Percentiles rank a stretch among this genome's conserved stretches.
Evolutionary conservation across 2,888 invertebrate genomes (phyloP).

Genomic region (Lasioglossum pauxillum): DNA sequence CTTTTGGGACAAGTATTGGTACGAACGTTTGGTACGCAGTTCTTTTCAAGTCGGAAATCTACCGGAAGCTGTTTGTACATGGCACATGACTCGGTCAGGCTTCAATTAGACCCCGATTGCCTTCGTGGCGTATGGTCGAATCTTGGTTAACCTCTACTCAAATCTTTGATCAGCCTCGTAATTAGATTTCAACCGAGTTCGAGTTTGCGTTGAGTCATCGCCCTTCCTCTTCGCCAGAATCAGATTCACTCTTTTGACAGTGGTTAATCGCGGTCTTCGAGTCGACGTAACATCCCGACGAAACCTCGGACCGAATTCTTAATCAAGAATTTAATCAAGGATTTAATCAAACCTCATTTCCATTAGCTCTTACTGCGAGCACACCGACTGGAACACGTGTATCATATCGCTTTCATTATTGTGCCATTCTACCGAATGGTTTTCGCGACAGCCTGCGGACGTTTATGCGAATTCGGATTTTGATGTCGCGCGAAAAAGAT

Average conservation of each 20-base stretch:
- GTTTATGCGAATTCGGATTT: background rate
- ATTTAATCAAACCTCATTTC: slow-evolving; percentile 13
- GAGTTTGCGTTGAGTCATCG: background rate
- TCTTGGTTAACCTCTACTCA: slow-evolving; percentile 35
- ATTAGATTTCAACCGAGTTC: slow-evolving; percentile 25
- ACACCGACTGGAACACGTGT: background rate
- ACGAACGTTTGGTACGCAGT: no score
- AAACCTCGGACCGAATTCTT: background rate
- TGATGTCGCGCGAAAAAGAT: background rate
- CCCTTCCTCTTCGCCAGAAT: background rate
- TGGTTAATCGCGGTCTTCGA: background rate
- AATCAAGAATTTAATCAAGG: slow-evolving; percentile 23
- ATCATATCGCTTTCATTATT: background rate
- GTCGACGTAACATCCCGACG: background rate
- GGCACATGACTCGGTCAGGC: slow-evolving; percentile 20
- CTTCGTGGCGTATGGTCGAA: slow-evolving; percentile 22
- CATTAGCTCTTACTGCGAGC: background rate
- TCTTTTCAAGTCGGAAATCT: background rate
- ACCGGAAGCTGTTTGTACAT: background rate
- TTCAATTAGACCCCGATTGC: slow-evolving; percentile 40
- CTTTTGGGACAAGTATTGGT: no score
- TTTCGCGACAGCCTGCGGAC: background rate
- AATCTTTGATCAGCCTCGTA: slow-evolving; percentile 34
- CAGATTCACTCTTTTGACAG: background rate
- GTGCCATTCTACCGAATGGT: background rate